These are phyloP conservation scores for Syngnathus acus DNA, from an alignment of 2,797 vertebrate genomes.

Conservation along the genomic window DNA sequence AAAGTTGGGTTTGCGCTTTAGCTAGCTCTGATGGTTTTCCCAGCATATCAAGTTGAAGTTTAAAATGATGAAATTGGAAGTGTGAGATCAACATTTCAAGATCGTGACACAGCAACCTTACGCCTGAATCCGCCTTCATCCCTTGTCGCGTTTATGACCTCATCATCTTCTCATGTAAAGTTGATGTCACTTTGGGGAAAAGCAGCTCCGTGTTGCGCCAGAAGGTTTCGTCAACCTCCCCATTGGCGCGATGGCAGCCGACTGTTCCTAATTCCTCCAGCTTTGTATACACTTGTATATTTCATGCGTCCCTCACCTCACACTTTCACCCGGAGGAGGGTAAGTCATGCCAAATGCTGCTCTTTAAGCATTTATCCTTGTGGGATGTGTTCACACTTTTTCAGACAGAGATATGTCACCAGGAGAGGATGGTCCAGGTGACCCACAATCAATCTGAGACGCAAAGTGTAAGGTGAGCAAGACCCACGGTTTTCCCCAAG, in stretches of 20 bases:
- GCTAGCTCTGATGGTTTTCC: background rate
- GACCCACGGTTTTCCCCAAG: background rate
- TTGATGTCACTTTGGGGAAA: slow-evolving; percentile 6
- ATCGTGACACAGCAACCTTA: background rate
- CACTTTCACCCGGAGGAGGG: background rate
- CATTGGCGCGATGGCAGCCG: background rate
- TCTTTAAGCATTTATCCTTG: slow-evolving; percentile 4
- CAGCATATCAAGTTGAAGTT: background rate
- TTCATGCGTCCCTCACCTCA: background rate
- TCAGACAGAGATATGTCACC: no score
- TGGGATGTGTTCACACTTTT: background rate
- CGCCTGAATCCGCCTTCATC: background rate
- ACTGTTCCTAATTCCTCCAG: background rate
- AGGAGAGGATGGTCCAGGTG: background rate
- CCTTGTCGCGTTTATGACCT: background rate
- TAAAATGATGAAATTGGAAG: background rate
- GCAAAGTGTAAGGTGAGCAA: background rate
- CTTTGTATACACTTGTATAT: background rate
- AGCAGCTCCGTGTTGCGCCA: background rate
- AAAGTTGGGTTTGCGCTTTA: background rate
- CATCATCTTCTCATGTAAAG: background rate
- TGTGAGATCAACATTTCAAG: background rate
- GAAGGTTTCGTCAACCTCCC: background rate
- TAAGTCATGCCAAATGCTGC: background rate
- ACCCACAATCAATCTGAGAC: background rate